Conservation (phyloP, 2,797 vertebrate species). For the Eremophila alpestris region DNA sequence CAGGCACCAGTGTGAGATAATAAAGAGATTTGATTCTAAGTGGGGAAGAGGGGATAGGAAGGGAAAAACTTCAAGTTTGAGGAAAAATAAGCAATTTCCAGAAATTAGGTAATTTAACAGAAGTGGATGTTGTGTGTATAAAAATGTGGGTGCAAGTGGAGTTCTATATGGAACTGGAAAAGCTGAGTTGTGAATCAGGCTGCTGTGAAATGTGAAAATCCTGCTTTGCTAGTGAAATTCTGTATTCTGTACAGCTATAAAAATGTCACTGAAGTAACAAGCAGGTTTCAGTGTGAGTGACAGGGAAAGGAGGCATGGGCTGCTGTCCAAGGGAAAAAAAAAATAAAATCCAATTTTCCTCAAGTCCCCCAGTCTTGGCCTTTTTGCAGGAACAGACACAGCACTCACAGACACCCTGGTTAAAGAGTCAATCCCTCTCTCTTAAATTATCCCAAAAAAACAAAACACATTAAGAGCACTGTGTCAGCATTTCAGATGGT, state of each 20-base stretch:
- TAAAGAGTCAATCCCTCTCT: neutral
- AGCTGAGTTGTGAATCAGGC: neutral
- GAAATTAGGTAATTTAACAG: neutral
- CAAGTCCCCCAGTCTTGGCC: neutral
- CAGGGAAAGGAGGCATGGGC: neutral
- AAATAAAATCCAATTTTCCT: neutral
- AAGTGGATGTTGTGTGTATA: neutral
- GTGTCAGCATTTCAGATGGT: neutral
- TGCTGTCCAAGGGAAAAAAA: neutral
- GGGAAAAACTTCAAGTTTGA: neutral
- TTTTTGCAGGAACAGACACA: neutral
- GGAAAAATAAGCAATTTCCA: neutral
- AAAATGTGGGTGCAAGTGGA: neutral
- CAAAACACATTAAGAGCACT: neutral
- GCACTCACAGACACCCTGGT: neutral
- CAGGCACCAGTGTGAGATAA: neutral
- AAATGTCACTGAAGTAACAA: neutral
- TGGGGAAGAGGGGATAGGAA: neutral
- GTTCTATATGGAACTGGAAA: neutral
- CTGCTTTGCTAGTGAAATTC: neutral
- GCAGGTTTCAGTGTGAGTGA: neutral
- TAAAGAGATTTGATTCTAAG: neutral
- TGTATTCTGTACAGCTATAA: neutral
- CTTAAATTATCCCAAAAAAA: neutral
- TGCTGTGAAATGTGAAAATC: neutral